These are phyloP conservation scores for Drosophila rhopaloa DNA, from an alignment of 1,140 invertebrate species.

Conservation along the genomic window DNA sequence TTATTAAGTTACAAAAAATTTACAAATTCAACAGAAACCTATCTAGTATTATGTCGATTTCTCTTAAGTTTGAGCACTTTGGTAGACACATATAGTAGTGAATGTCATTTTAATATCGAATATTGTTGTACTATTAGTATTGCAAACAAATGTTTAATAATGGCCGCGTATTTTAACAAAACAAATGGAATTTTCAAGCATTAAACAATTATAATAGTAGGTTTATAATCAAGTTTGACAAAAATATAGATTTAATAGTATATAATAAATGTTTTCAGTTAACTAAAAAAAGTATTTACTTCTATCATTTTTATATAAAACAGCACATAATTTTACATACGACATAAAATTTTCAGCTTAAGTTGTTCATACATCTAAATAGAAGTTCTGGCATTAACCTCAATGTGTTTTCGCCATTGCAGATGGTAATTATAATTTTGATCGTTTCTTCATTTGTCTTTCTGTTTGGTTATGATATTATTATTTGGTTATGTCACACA, in stretches of 20 bases:
- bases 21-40: slow-evolving; percentile 74
- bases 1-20: slow-evolving; percentile 71
- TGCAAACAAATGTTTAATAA: slow-evolving; percentile 20
- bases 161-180: slow-evolving; percentile 44
- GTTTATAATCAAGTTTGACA: slow-evolving; percentile 22
- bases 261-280: slow-evolving; percentile 49
- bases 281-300: slow-evolving; percentile 24
- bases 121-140: slow-evolving; percentile 57
- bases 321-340: slow-evolving; percentile 35
- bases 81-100: slow-evolving; percentile 69
- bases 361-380: too few species aligned
- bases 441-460: slow-evolving; percentile 29
- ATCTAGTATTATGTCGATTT: slow-evolving; percentile 45
- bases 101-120: slow-evolving; percentile 59
- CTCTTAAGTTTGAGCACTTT: slow-evolving; percentile 72
- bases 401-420: slow-evolving; percentile 32
- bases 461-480: slow-evolving; percentile 14
- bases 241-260: slow-evolving; percentile 41
- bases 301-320: slow-evolving; percentile 38
- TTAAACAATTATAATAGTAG: slow-evolving; percentile 32
- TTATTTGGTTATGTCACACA: slow-evolving; percentile 26
- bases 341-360: slow-evolving; percentile 55
- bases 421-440: slow-evolving; percentile 36
- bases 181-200: slow-evolving; percentile 57
- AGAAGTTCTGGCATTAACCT: slow-evolving; percentile 3